These are phyloP conservation scores for Orientallactaga bullata DNA, from an alignment of 2,113 vertebrate species.

Conservation along the genomic window DNA sequence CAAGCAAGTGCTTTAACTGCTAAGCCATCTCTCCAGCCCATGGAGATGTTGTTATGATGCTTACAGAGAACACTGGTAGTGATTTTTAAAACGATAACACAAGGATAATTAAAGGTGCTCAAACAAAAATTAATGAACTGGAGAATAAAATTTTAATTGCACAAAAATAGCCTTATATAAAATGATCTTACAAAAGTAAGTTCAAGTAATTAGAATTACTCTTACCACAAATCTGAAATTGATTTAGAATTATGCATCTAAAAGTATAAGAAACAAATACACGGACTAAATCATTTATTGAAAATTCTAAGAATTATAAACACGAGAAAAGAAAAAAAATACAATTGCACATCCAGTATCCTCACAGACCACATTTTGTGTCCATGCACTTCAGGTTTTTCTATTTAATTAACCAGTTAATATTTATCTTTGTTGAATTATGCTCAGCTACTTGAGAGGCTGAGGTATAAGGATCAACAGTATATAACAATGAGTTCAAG, in stretches of 20 bases:
- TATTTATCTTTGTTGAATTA: neutral
- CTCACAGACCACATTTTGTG: neutral
- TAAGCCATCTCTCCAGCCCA: too few species aligned
- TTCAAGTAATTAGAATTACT: constrained; percentile 8
- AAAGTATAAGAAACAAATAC: neutral
- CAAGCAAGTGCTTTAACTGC: too few species aligned
- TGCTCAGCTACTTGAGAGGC: neutral
- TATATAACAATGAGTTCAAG: neutral
- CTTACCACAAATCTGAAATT: constrained; percentile 14
- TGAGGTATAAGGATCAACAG: neutral
- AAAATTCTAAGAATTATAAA: constrained; percentile 2
- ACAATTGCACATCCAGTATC: neutral
- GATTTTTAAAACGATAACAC: neutral
- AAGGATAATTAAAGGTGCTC: neutral
- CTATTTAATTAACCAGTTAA: neutral
- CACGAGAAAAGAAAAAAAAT: neutral
- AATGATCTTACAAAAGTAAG: neutral
- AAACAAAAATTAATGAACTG: constrained; percentile 8
- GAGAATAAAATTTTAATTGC: constrained; percentile 3
- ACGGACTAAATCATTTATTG: neutral
- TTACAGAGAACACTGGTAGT: neutral
- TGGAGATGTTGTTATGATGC: neutral
- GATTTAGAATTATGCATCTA: neutral
- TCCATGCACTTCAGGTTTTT: neutral
- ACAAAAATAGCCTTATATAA: neutral